Base-by-base conservation (phyloP, 2,797 vertebrate species). In the Clarias fuscus region DNA sequence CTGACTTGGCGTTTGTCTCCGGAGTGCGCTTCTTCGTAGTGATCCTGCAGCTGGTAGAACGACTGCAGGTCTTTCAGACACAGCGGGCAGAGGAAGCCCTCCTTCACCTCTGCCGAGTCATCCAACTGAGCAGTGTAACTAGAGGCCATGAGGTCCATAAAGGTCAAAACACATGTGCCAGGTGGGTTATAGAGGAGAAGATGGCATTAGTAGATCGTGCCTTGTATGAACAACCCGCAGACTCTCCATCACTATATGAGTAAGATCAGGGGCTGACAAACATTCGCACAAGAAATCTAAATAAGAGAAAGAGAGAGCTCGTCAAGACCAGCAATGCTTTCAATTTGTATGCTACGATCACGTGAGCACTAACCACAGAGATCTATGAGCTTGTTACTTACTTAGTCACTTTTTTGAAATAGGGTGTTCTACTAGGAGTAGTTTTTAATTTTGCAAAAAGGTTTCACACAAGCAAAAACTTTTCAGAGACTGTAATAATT, bases 21-120 rank as follows among this genome's bases (percentile, higher is more conserved):
- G 0, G 96, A 95, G 91, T 99, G 98, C 90, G 98, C 97, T 67
- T 98, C 97, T 79, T 99, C 98, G 73, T 98, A 99, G 93, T 99
- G 98, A n/a, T 96, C 94, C 90, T 97, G 98, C 1, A 99, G 97
- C 88, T 99, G 98, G 86, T 97, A 96, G 90, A 99, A 98, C 0
- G 98, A 98, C 92, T 98, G 98, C 3, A 99, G 96, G 89, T 99
- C 98, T 93, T 99, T 98, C 58, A 98, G 93, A 91, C 98, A 99
- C 27, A 99, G 93, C 0, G 98, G 98, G 90, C 98, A 99, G 15
- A 99, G 93, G 85, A 99, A 99, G 30, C 98, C 98, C 89, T 99
- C 98, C 86, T 98, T 95, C 90, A 98, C 96, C 62, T 98, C 97
- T 0, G 94, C 95, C 3, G 96, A 93, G 87, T 96, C 97, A 71